Evolutionary conservation across 2,797 vertebrate genomes (phyloP), one percentile per base, ranked within the genome.

Genomic region (Nasua narica): DNA sequence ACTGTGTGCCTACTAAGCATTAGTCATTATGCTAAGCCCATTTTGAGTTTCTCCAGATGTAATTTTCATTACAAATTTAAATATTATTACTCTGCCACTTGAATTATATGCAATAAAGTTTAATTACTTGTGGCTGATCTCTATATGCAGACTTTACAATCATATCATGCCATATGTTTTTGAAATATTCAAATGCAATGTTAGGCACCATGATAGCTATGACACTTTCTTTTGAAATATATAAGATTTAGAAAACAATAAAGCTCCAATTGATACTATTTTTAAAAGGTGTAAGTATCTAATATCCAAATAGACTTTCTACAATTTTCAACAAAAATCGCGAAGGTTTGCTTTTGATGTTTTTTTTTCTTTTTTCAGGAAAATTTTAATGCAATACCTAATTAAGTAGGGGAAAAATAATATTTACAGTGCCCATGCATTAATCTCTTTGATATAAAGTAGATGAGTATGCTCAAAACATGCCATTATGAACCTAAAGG

Each of bases 391-490:
- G 21, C 5, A 84, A 8, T 97, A 98, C 98, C 98, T 96, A 91
- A 91, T 98, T 98, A 72, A 25, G 97, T 98, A 97, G 93, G 97
- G n/a, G 56, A 98, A 98, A 97, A 98, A 97, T 96, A 98, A 98
- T 98, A 98, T 98, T 96, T 98, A 98, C 98, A 98, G 97, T 98
- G 92, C 92, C 97, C 95, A 98, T 97, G 97, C 97, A 97, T 98
- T 98, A 98, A 98, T 98, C 1, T 96, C 95, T 99, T 99, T 98
- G 98, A 99, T 99, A 98, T 92, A 86, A 2, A 16, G 84, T 98
- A 99, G 98, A 98, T 98, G 97, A 98, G 98, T 98, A 98, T 98
- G 97, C 97, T 98, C 87, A 94, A 96, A 98, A 99, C 98, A 98
- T 95, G 92, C 62, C 97, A 98, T 98, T 98, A 96, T 95, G 98